Evolutionary conservation across 92 coral and sea anemone species (phyloP).

Genomic region (Heteractis magnifica): DNA sequence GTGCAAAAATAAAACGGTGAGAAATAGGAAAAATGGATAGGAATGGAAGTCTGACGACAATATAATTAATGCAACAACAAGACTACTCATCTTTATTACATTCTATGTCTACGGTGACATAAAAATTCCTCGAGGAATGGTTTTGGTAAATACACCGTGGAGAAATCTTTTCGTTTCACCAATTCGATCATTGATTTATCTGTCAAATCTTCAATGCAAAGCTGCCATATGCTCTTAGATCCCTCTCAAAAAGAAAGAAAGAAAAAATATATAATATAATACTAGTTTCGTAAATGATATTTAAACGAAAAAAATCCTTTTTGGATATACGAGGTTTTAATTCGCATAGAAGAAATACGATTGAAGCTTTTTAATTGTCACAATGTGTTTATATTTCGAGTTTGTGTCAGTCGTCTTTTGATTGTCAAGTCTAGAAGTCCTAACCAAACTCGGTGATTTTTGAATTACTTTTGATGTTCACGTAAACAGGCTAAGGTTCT

Average conservation of each 20-base stretch:
- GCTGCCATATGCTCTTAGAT: background rate
- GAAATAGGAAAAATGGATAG: background rate
- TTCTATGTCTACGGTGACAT: background rate
- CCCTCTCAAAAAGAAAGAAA: background rate
- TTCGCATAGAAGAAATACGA: background rate
- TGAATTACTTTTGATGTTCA: background rate
- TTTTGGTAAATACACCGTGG: background rate
- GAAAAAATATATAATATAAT: background rate
- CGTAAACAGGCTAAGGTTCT: too few species aligned
- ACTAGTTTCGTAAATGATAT: too few species aligned
- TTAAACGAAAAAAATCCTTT: too few species aligned
- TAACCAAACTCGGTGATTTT: background rate
- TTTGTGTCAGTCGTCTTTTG: background rate
- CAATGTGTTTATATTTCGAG: background rate
- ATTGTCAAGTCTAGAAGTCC: constrained; percentile 1
- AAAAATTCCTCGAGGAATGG: background rate
- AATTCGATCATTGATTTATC: background rate
- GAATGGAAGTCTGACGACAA: background rate
- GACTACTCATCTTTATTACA: background rate
- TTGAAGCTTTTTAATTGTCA: background rate
- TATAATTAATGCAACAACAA: background rate
- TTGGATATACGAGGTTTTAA: background rate
- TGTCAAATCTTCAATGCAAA: background rate
- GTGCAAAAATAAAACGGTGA: background rate
- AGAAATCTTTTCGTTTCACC: background rate